Base-by-base conservation (phyloP, 1,140 invertebrate genomes). In the Adelges cooleyi region DNA sequence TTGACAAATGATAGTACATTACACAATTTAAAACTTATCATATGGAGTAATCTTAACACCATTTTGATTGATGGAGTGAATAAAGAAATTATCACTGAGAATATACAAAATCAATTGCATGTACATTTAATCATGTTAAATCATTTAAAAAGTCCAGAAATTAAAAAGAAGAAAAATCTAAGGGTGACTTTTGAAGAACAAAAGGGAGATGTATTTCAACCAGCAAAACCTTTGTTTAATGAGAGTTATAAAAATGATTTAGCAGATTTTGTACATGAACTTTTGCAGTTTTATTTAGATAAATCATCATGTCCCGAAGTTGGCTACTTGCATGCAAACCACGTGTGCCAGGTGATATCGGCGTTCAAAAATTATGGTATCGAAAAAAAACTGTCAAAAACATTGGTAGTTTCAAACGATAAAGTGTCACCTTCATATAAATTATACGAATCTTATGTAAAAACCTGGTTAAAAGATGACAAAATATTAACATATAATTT, bases 61-160 rank as follows among this genome's bases (percentile, higher is more conserved):
- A 10, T 62, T n/a, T 62, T 62, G 6, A 62, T 48, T 48, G 40
- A n/a, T 33, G 42, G 25, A 20, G 23, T 62, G 20, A 18, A 62
- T 33, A 25, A 62, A 48, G 56, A 62, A 62, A 62, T 48, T 33
- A 48, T 62, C 46, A 46, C 46, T 29, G 56, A 62, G 11, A 33
- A 62, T 13, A 62, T 62, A 3, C 13, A 46, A n/a, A 11, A 25
- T 33, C 42, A 48, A 1, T 4, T 62, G 0, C 56, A 62, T 46
- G 17, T 62, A 29, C 56, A 62, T 29, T 62, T 62, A 17, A 62
- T 62, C 15, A 42, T 62, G 10, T 29, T 62, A 17, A 62, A 46
- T 29, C 42, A 48, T 48, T 62, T 62, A 8, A 62, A 13, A 62
- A 48, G 18, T 62, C 56, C 56, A 15, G 17, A 33, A 36, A 25